A percentile compares a stretch with the other conserved stretches of the same genome.
Evolutionary conservation across 2,888 invertebrate genomes (phyloP).

Genomic region (Schrankia costaestrigalis): DNA sequence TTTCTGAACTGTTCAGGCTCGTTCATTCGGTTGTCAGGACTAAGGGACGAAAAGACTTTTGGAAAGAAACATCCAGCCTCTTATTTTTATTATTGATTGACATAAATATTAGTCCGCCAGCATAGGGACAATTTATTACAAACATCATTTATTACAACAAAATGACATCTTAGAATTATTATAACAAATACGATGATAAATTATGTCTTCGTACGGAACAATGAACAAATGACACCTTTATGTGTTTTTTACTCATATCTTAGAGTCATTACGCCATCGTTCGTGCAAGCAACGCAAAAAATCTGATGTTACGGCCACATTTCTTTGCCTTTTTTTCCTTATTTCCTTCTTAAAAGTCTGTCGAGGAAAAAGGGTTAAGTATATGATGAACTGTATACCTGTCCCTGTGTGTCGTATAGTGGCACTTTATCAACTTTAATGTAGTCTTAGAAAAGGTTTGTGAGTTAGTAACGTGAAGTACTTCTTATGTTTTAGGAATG

Average conservation of each 20-base stretch:
- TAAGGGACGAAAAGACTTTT: no score
- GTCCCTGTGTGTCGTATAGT: slow-evolving; percentile 5
- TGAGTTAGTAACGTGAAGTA: not conserved
- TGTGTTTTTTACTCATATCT: slow-evolving; percentile 1
- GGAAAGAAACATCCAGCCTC: no score
- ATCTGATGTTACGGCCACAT: slow-evolving; percentile 2
- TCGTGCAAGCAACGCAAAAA: not conserved
- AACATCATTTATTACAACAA: not conserved
- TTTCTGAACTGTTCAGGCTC: no score
- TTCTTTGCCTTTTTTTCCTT: slow-evolving; percentile 4
- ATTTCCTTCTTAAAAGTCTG: slow-evolving; percentile 3
- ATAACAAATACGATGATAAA: slow-evolving; percentile 1
- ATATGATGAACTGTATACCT: slow-evolving; percentile 6
- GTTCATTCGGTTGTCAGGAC: no score
- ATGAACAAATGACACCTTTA: slow-evolving; percentile 3
- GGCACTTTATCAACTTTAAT: slow-evolving; percentile 7
- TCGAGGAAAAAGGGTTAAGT: slow-evolving; percentile 8
- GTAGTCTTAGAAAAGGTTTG: not conserved
- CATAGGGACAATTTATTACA: slow-evolving; percentile 1
- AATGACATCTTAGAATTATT: not conserved
- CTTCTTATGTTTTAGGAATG: no score
- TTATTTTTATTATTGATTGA: no score
- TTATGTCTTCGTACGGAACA: not conserved
- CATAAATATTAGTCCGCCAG: no score
- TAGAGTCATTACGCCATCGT: not conserved